Evolutionary conservation across 2,888 invertebrate species (phyloP).

Genomic region (Idaea dimidiata): DNA sequence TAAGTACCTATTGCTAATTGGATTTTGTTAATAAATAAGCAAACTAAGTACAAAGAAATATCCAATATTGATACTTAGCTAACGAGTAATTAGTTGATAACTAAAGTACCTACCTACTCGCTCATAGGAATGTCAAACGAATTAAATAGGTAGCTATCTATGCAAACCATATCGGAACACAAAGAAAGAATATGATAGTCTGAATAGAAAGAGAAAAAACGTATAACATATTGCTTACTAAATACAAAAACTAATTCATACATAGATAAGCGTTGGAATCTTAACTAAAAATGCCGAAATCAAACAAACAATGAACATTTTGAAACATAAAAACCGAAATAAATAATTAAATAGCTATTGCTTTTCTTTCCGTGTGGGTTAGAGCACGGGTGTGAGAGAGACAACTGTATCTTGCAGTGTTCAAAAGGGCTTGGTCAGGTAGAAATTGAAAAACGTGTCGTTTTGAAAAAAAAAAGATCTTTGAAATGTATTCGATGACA

Average conservation of each 20-base stretch:
- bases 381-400: conserved; percentile 25
- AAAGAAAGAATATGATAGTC: background rate
- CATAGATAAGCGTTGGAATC: background rate
- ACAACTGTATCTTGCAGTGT: conserved; percentile 37
- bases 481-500: conserved; percentile 22
- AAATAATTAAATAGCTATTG: conserved; percentile 1
- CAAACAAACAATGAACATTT: conserved; percentile 1
- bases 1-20: background rate
- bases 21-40: background rate
- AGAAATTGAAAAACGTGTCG: conserved; percentile 40
- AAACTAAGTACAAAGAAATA: background rate
- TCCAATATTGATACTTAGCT: background rate
- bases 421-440: conserved; percentile 48
- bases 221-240: background rate
- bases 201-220: background rate
- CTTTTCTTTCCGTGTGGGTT: conserved; percentile 1
- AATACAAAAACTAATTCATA: background rate
- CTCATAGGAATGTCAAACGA: background rate
- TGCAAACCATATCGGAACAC: background rate
- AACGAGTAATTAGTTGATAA: background rate
- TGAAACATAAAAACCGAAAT: conserved; percentile 1
- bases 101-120: background rate
- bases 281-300: background rate
- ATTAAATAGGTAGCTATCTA: background rate
- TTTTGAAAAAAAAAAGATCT: conserved; percentile 28